Percentiles rank a stretch among this genome's conserved stretches.
Conservation (phyloP, 2,888 invertebrate genomes). For the Leptinotarsa haldemani region DNA sequence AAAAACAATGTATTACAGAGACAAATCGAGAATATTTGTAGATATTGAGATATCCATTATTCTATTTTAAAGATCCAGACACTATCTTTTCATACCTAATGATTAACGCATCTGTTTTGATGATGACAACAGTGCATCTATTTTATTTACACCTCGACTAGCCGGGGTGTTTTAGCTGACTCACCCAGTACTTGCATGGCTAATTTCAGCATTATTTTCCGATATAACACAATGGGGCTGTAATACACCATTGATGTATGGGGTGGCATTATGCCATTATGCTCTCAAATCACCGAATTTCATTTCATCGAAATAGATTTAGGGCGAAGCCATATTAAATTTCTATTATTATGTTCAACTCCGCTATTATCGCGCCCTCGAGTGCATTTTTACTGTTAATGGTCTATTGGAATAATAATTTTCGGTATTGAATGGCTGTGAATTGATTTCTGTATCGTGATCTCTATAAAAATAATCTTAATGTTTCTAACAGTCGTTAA, state of each 20-base stretch:
- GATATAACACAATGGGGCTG: slow-evolving; percentile 36
- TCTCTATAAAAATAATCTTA: slow-evolving; percentile 40
- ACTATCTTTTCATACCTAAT: background rate
- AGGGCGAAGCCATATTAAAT: slow-evolving; percentile 41
- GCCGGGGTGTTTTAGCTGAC: slow-evolving; percentile 30
- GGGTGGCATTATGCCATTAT: slow-evolving; percentile 44
- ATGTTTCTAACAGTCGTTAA: slow-evolving; percentile 24
- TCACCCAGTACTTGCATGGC: slow-evolving; percentile 37
- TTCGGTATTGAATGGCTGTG: slow-evolving; percentile 30
- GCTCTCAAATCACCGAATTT: slow-evolving; percentile 44
- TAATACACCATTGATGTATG: slow-evolving; percentile 39
- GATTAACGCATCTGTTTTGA: background rate
- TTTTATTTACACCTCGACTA: background rate
- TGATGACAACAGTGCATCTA: background rate
- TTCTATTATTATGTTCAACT: slow-evolving; percentile 38
- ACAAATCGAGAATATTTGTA: no score
- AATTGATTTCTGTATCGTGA: slow-evolving; percentile 31
- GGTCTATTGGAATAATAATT: slow-evolving; percentile 37
- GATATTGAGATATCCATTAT: no score
- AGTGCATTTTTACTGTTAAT: slow-evolving; percentile 41
- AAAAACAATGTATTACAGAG: no score
- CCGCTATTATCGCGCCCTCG: slow-evolving; percentile 30
- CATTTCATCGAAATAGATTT: slow-evolving; percentile 39
- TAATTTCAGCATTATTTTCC: slow-evolving; percentile 41
- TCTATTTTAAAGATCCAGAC: no score